Evolutionary conservation across 2,888 invertebrate species (phyloP), one percentile per base, ranked within the genome.

Genomic region (Empis stercorea): DNA sequence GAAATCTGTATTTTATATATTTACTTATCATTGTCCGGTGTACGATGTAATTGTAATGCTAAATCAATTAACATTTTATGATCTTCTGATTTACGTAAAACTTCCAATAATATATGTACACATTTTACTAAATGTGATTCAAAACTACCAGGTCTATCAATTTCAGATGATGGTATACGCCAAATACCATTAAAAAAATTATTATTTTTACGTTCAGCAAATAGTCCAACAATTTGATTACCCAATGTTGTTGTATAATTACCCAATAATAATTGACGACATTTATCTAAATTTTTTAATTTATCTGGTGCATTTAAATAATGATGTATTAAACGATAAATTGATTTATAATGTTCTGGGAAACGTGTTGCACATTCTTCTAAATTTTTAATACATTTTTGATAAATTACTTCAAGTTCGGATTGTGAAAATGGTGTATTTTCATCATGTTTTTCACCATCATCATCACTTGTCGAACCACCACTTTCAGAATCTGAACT

Each of bases 131-230:
- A 87, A 62, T 95, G 94, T 32, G 88, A 83, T 1, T 89, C 84
- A 62, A 96, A 87, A 53, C 89, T 87, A 4, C 95, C 95, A 1
- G 91, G 83, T 51, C 95, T 76, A 62, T 95, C 94, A 38, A 95
- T 85, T 73, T 96, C 95, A 49, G 78, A 78, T 2, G 82, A 77
- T 0, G 92, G 93, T 62, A 92, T 89, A 55, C 91, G 77, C 94
- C 94, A 95, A 48, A 95, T 84, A 43, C 92, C 86, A 71, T 91
- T 88, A 58, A 94, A 94, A 61, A 94, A 89, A 66, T 94, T 93
- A 16, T 78, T 81, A 46, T 76, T 76, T 66, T 86, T 93, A 44
- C 88, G 75, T 57, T 93, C 92, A 34, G 80, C 78, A 64, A 94
- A 95, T 13, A 95, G 72, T 10, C 94, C 94, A 55, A 76, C 79